These are phyloP conservation scores for Labrus mixtus DNA, from an alignment of 2,113 vertebrate genomes.

Conservation along the genomic window DNA sequence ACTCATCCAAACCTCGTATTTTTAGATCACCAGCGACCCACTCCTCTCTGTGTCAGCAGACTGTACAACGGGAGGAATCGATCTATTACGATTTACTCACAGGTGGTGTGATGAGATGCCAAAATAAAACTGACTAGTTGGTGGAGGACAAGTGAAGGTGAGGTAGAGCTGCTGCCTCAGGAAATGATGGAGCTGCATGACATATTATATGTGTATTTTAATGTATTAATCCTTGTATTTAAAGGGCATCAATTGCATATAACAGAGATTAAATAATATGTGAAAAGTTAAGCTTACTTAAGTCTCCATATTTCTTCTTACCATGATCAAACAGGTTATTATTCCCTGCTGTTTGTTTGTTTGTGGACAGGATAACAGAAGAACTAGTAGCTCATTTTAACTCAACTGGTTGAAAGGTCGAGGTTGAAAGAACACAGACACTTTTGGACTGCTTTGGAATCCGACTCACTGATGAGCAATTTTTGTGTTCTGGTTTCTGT, in stretches of 20 bases:
- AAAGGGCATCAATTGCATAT: too few species aligned
- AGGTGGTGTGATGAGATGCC: conserved; percentile 7
- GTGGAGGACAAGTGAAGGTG: conserved; percentile 2
- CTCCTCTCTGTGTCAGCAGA: conserved; percentile 22
- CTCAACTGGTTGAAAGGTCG: neutral
- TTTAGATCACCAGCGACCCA: conserved; percentile 33
- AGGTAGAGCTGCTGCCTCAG: conserved; percentile 1
- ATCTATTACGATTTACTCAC: conserved; percentile 12
- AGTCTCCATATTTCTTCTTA: neutral
- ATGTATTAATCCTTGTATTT: neutral
- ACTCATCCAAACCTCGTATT: conserved; percentile 44
- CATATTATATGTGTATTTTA: neutral
- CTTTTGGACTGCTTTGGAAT: neutral
- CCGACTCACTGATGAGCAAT: neutral
- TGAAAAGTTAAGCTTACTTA: neutral
- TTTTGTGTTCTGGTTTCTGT: too few species aligned
- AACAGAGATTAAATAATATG: too few species aligned
- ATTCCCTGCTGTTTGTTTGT: neutral
- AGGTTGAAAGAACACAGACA: too few species aligned
- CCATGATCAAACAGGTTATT: neutral
- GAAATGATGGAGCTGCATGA: neutral
- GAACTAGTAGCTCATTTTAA: neutral
- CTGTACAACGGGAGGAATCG: conserved; percentile 15
- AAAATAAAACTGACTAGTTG: conserved; percentile 14
- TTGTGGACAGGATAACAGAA: neutral